These are phyloP conservation scores for Platyscapa corneri DNA, from an alignment of 1,140 invertebrate genomes.

Conservation along the genomic window DNA sequence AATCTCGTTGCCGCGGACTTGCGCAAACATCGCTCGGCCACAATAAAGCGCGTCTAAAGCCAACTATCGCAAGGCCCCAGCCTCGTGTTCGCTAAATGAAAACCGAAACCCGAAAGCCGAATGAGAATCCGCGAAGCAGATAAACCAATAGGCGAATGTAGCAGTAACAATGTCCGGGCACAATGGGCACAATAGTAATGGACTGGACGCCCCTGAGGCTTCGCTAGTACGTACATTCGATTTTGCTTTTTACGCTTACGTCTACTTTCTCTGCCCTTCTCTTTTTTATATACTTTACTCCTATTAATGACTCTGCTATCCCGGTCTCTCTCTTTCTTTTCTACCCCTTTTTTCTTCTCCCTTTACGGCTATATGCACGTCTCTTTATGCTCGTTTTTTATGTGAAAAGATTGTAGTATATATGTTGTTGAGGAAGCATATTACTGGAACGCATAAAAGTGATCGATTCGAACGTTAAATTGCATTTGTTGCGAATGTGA, in stretches of 20 bases:
- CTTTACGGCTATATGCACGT: not conserved
- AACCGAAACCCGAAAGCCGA: conserved; percentile 29
- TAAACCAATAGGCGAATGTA: conserved; percentile 18
- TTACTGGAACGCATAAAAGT: not conserved
- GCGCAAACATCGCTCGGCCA: not conserved
- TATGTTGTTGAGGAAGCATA: not conserved
- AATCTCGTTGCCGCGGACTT: conserved; percentile 6
- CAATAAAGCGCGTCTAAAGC: not conserved
- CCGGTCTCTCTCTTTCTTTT: not conserved
- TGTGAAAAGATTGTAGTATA: not conserved
- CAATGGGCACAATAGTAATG: conserved; percentile 17
- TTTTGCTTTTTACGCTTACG: conserved; percentile 17
- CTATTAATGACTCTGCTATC: not conserved
- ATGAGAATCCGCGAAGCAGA: conserved; percentile 16
- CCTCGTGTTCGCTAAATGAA: conserved; percentile 1
- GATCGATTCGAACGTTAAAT: not conserved
- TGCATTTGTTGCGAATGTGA: not conserved
- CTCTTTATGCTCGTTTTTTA: not conserved
- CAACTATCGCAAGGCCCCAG: not conserved
- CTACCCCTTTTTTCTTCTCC: too few relatives aligned
- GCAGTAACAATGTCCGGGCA: conserved; percentile 22
- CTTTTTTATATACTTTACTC: not conserved
- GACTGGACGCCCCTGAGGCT: not conserved
- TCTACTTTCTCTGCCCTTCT: not conserved
- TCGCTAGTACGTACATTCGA: conserved; percentile 5